Percentiles rank a stretch among this genome's conserved stretches.
Evolutionary conservation across 1,140 invertebrate species (phyloP).

Genomic region (Limonius californicus): DNA sequence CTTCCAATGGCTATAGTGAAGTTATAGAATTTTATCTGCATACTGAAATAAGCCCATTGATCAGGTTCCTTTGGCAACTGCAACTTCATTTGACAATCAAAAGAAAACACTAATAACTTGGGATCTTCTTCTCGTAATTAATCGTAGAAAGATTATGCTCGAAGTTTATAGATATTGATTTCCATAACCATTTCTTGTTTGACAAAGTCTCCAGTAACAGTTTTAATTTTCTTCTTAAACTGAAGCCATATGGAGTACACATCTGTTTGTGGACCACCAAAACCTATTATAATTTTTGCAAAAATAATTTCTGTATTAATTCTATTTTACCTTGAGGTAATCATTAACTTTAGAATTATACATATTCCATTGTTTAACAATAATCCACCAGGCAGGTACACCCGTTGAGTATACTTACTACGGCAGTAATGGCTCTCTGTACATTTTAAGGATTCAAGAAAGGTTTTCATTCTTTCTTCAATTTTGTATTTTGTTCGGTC

Average conservation of each 20-base stretch:
- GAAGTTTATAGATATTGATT: constrained; percentile 32
- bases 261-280: constrained; percentile 27
- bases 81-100: constrained; percentile 46
- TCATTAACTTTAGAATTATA: not conserved
- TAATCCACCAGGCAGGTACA: no score
- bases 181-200: constrained; percentile 27
- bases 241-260: constrained; percentile 30
- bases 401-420: not conserved
- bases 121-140: constrained; percentile 29
- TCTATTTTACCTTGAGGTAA: not conserved
- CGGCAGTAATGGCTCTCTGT: constrained; percentile 14
- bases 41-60: constrained; percentile 38
- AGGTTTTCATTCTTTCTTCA: constrained; percentile 6
- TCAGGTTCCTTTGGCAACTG: constrained; percentile 45
- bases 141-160: constrained; percentile 38
- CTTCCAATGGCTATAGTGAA: constrained; percentile 39
- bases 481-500: not conserved
- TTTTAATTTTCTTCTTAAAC: constrained; percentile 25
- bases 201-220: constrained; percentile 16
- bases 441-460: constrained; percentile 11
- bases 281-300: constrained; percentile 15
- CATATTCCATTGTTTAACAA: not conserved
- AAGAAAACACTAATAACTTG: constrained; percentile 30
- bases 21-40: constrained; percentile 44
- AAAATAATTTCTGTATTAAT: constrained; percentile 11